These are phyloP conservation scores for Cnemophilus loriae DNA, from an alignment of 2,113 vertebrate species.

Conservation along the genomic window DNA sequence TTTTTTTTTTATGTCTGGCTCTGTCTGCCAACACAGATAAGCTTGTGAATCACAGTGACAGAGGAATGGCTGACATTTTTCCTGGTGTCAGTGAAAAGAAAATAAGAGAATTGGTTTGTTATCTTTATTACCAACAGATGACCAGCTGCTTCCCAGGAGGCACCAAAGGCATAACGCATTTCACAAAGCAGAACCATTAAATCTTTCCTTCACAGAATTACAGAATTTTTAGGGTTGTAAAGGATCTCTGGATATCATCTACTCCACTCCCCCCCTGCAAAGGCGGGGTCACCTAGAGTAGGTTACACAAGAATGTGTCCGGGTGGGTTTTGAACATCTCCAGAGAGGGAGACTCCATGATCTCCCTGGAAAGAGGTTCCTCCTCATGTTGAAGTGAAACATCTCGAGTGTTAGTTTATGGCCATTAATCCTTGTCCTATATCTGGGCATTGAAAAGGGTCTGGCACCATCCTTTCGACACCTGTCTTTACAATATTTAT, in stretches of 20 bases:
- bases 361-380: background rate
- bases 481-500: background rate
- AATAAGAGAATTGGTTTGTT: background rate
- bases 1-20: background rate
- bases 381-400: background rate
- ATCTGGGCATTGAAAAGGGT: background rate
- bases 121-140: background rate
- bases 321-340: background rate
- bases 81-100: background rate
- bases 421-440: background rate
- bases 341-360: background rate
- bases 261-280: too few relatives aligned
- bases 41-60: background rate
- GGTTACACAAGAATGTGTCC: background rate
- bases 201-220: background rate
- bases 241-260: background rate
- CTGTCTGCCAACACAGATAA: background rate
- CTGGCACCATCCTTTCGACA: background rate
- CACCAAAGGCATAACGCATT: fast-evolving
- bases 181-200: background rate
- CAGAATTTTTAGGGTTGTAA: background rate
- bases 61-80: background rate
- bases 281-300: background rate
- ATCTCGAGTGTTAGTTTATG: background rate
- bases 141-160: background rate